Base-by-base conservation (phyloP, 1,140 invertebrate genomes). In the Pomacea maculata region DNA sequence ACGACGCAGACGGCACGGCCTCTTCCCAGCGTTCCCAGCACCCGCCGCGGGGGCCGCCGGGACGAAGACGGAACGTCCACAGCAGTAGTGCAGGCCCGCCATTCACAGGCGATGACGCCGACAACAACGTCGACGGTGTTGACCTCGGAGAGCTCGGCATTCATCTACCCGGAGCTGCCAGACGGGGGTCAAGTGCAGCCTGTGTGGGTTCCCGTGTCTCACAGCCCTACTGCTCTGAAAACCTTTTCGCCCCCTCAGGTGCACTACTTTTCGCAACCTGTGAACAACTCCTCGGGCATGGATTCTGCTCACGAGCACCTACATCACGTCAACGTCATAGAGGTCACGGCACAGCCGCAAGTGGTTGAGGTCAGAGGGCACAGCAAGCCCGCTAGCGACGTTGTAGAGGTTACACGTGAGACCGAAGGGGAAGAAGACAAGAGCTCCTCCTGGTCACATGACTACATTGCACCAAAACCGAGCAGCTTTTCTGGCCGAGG, bases 1-100 rank as follows among this genome's bases (percentile, higher is more conserved):
- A 78, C 8, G n/a, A 78, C 77, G 9, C 77, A 78, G 77, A 78
- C 77, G 9, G 52, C 77, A 21, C 52, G 77, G n/a, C 77, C 77
- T 11, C 67, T 78, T 15, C 77, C 77, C 65, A 70, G 77, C 10
- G 57, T 67, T 10, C 77, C 77, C 67, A 55, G 19, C 73, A 54
- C 73, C 0, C 55, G 63, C 55, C 65, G 77, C 67, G 52, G 55
- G 21, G 70, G 77, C 17, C 77, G 77, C 0, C 77, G 70, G 65
- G 67, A 67, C 45, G 77, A 65, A 14, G 77, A 78, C 67, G 77
- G 77, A 21, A 54, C 77, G 14, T 64, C 77, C 4, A 9, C 65
- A 17, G 67, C 65, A 54, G 52, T 57, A 5, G 25, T 78, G 15
- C 65, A 70, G 6, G 10, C 21, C 21, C 65, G 25, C 6, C 65